A percentile compares a stretch with the other conserved stretches of the same genome.
phyloP scores from a whole-genome alignment of 1,140 invertebrate genomes.

The Drosophila eugracilis region DNA sequence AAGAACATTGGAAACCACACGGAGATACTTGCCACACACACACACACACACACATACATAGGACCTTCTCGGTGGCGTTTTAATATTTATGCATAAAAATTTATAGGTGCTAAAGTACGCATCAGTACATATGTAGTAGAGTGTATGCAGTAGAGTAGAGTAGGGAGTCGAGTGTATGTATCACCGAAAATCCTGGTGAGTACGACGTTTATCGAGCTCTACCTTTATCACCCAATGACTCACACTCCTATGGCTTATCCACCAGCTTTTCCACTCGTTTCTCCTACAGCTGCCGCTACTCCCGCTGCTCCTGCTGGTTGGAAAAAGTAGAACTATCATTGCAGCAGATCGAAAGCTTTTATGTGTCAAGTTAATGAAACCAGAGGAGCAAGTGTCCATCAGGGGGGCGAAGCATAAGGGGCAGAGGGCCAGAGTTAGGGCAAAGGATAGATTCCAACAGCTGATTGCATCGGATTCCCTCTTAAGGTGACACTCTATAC shows the following conservation, averaged over 20 bases:
- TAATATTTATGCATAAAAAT: constrained; percentile 81
- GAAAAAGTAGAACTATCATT: constrained; percentile 38
- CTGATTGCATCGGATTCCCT: constrained; percentile 52
- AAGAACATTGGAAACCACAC: constrained; percentile 58
- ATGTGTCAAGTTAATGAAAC: constrained; percentile 54
- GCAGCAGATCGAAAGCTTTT: constrained; percentile 54
- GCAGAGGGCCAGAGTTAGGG: background rate
- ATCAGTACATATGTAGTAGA: constrained; percentile 74
- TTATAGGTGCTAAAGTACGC: constrained; percentile 78
- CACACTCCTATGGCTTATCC: background rate
- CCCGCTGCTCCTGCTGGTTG: background rate
- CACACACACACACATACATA: background rate
- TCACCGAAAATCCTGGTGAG: constrained; percentile 15
- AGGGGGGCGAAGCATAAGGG: background rate
- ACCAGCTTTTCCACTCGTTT: background rate
- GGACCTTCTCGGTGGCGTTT: constrained; percentile 21
- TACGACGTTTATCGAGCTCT: constrained; percentile 6
- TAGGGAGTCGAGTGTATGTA: no score
- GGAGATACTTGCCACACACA: no score
- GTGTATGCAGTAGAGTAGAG: no score
- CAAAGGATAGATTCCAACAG: constrained; percentile 47
- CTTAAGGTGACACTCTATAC: constrained; percentile 13
- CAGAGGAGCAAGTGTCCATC: constrained; percentile 6
- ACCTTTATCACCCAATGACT: constrained; percentile 19
- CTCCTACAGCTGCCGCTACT: background rate